phyloP scores from a whole-genome alignment of 2,888 invertebrate genomes.

The Heliconius sara region DNA sequence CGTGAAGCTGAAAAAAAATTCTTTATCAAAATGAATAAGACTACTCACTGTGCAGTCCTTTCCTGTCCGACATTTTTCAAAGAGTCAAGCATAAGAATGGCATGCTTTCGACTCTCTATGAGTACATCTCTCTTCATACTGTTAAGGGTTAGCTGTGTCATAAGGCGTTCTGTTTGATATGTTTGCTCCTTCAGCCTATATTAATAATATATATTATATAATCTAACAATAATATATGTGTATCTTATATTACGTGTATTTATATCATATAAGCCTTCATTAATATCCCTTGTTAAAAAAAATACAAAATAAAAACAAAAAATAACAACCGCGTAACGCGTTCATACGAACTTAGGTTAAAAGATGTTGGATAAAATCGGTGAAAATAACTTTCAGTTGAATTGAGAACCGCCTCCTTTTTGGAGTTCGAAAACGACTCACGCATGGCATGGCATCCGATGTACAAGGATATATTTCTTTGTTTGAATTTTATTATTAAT shows the following conservation, averaged over 20 bases:
- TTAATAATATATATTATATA: slow-evolving; percentile 3
- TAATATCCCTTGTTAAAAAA: no score
- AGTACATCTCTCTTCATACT: slow-evolving; percentile 75
- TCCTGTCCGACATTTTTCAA: slow-evolving; percentile 81
- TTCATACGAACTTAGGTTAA: no score
- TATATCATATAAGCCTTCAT: no score
- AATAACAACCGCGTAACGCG: no score
- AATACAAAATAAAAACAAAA: no score
- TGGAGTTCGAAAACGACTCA: no score
- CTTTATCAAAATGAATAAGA: neutral
- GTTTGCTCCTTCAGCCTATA: slow-evolving; percentile 79
- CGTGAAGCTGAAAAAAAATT: neutral
- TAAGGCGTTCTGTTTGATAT: slow-evolving; percentile 77
- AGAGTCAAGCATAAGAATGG: slow-evolving; percentile 75
- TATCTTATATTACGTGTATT: neutral
- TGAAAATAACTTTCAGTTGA: no score
- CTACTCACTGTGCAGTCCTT: slow-evolving; percentile 65
- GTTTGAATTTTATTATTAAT: no score
- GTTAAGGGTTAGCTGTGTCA: slow-evolving; percentile 73
- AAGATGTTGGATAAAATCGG: no score
- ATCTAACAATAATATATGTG: neutral
- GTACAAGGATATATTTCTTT: no score
- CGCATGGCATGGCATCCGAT: no score
- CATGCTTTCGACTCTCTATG: slow-evolving; percentile 81
- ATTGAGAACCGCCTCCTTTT: no score